phyloP scores from a whole-genome alignment of 2,888 invertebrate genomes.

The Parascotia fuliginaria region DNA sequence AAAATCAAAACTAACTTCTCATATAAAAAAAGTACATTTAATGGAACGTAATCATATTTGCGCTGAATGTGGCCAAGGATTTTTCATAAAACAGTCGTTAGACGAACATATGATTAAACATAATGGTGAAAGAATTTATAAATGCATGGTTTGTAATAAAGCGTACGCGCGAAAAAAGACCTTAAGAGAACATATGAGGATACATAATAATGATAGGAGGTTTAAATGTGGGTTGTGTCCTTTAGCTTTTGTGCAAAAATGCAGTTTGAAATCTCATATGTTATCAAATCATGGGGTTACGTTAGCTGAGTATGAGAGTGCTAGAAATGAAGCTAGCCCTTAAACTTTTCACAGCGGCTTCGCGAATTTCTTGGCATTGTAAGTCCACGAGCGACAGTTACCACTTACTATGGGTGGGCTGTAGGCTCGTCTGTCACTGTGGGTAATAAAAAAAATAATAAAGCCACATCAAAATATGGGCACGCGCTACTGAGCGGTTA shows the following conservation, averaged over 20 bases:
- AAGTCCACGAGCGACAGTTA: too few species aligned
- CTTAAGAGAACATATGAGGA: constrained; percentile 74
- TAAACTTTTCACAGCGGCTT: neutral
- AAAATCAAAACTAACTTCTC: constrained; percentile 72
- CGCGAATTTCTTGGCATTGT: too few species aligned
- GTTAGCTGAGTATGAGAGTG: constrained; percentile 63
- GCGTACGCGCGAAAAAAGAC: constrained; percentile 77
- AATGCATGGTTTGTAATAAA: constrained; percentile 69
- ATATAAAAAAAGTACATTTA: constrained; percentile 75
- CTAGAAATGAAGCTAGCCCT: constrained; percentile 20
- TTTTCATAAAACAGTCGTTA: constrained; percentile 72
- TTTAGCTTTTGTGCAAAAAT: constrained; percentile 73
- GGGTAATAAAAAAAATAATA: too few species aligned
- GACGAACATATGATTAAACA: constrained; percentile 79
- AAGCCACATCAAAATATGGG: too few species aligned
- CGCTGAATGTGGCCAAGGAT: constrained; percentile 71
- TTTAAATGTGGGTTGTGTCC: constrained; percentile 74
- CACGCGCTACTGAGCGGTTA: too few species aligned
- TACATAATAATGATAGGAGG: constrained; percentile 75
- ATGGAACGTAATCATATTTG: constrained; percentile 78
- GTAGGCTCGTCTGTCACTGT: too few species aligned
- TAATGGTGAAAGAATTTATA: constrained; percentile 70
- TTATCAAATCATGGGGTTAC: constrained; percentile 72
- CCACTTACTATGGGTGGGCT: too few species aligned
- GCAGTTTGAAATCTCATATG: constrained; percentile 77